These are phyloP conservation scores for Speoplatyrhinus poulsoni DNA, from an alignment of 2,113 vertebrate genomes.

Conservation along the genomic window DNA sequence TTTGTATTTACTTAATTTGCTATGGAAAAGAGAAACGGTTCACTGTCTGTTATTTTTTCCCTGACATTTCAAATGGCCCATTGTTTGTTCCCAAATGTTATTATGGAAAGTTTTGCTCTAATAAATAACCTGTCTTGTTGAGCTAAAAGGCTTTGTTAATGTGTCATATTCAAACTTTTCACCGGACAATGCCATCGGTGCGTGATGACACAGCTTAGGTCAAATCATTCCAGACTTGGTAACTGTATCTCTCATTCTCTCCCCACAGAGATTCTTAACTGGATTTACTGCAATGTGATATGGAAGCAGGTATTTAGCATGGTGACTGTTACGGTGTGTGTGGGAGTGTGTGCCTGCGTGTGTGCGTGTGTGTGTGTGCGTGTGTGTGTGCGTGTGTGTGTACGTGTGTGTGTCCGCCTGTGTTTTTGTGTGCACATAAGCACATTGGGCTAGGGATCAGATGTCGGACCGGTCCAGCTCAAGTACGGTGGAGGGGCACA, in stretches of 20 bases:
- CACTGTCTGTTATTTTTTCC: too few species aligned
- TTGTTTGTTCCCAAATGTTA: too few species aligned
- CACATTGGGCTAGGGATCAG: slow-evolving; percentile 58
- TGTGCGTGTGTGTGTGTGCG: slow-evolving; percentile 15
- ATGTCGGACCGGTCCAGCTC: slow-evolving; percentile 61
- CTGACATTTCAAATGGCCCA: too few species aligned
- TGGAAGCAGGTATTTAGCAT: slow-evolving; percentile 51
- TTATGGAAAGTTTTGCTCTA: slow-evolving; percentile 35
- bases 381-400: slow-evolving; percentile 1
- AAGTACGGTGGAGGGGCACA: slow-evolving; percentile 47
- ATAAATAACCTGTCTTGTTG: slow-evolving; percentile 52
- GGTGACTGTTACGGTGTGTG: not conserved
- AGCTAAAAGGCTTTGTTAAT: slow-evolving; percentile 52
- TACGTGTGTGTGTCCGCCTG: not conserved
- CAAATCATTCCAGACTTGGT: slow-evolving; percentile 69
- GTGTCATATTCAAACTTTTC: slow-evolving; percentile 64
- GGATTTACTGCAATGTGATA: slow-evolving; percentile 72
- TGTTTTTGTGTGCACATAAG: slow-evolving; percentile 18
- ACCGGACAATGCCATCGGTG: slow-evolving; percentile 60
- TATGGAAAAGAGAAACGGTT: not conserved
- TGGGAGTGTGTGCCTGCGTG: slow-evolving; percentile 1
- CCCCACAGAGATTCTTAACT: slow-evolving; percentile 65
- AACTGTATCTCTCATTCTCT: slow-evolving; percentile 62
- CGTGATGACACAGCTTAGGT: slow-evolving; percentile 64
- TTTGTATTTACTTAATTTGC: not conserved